Evolutionary conservation across 2,113 vertebrate species (phyloP).

Genomic region (Cephalopholis sonnerati): DNA sequence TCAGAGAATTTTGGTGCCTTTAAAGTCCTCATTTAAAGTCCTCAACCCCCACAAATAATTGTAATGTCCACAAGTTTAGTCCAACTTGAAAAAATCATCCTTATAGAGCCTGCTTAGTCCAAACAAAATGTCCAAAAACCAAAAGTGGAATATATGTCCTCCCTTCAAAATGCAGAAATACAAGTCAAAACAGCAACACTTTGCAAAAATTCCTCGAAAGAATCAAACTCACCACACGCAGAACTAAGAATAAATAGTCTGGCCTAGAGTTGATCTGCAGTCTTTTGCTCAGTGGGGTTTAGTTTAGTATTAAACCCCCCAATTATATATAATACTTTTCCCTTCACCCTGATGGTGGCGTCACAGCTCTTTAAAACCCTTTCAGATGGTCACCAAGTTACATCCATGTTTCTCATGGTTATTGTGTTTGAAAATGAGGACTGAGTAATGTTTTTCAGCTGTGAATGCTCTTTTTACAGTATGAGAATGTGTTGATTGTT

Average conservation of each 20-base stretch:
- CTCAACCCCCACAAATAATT: background rate
- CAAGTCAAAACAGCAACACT: background rate
- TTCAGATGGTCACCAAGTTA: background rate
- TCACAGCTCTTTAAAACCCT: background rate
- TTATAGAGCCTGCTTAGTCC: background rate
- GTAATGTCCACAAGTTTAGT: background rate
- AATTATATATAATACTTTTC: no score
- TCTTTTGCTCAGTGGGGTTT: background rate
- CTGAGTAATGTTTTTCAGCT: slow-evolving; percentile 7
- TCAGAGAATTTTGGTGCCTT: background rate
- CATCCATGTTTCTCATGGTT: background rate
- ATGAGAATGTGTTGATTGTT: slow-evolving; percentile 15
- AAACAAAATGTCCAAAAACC: background rate
- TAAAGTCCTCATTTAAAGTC: no score
- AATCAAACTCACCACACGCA: background rate
- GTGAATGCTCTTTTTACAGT: background rate
- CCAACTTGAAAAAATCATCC: background rate
- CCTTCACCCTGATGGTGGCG: background rate
- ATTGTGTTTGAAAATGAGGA: background rate
- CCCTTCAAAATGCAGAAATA: background rate
- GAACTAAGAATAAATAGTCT: background rate
- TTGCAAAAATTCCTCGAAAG: background rate
- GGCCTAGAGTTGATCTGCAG: background rate
- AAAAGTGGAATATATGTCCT: background rate
- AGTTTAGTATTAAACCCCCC: no score